Conservation (phyloP, 2,113 vertebrate species). For the Eubucco bourcierii region DNA sequence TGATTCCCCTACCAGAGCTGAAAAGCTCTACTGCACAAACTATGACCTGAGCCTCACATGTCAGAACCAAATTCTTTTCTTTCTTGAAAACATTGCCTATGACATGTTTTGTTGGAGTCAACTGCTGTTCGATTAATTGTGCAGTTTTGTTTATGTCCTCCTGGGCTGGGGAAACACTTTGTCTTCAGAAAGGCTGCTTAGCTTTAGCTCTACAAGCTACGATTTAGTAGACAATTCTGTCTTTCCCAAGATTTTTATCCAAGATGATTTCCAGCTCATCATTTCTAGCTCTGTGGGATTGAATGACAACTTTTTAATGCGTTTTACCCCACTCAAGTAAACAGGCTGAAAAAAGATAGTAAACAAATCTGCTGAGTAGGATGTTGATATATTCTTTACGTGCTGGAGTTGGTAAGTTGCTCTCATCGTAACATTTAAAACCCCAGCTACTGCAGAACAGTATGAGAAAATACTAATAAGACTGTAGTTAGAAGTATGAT, state of each 20-base stretch:
- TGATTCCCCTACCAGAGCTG: neutral
- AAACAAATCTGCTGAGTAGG: slow-evolving; percentile 44
- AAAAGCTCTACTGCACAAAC: neutral
- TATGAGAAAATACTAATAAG: neutral
- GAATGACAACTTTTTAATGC: too few species aligned
- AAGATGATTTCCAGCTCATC: neutral
- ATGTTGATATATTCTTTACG: slow-evolving; percentile 8
- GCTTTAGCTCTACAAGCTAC: neutral
- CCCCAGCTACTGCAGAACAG: neutral
- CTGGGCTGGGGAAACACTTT: neutral
- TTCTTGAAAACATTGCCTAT: neutral
- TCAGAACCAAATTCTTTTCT: neutral
- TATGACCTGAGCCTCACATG: neutral
- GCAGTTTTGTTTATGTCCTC: neutral
- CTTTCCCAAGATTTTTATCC: neutral
- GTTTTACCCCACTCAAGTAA: too few species aligned
- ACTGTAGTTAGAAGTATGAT: neutral
- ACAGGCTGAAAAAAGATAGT: slow-evolving; percentile 1
- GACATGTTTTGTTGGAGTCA: neutral
- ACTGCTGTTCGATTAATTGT: neutral
- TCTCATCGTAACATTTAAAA: neutral
- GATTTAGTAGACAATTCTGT: neutral
- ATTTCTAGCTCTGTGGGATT: neutral
- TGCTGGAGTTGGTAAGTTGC: neutral
- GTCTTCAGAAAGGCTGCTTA: neutral